Evolutionary conservation across 2,888 invertebrate species (phyloP).

Genomic region (Caenorhabditis virilis): DNA sequence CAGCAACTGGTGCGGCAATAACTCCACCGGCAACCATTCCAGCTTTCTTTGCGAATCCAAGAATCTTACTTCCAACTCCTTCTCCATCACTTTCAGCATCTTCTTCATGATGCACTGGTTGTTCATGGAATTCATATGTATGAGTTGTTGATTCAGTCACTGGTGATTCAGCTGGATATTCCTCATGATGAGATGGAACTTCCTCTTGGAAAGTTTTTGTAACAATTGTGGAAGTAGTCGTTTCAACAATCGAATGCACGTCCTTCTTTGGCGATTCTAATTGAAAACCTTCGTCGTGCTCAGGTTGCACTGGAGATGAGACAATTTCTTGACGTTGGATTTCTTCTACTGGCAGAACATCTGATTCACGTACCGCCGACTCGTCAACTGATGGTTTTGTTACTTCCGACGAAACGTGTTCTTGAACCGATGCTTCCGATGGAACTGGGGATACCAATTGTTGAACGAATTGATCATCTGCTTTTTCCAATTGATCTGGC

Average conservation of each 20-base stretch:
- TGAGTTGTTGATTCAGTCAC: too few relatives aligned
- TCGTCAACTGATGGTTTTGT: background rate
- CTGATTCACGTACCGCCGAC: too few relatives aligned
- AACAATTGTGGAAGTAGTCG: too few relatives aligned
- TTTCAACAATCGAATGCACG: too few relatives aligned
- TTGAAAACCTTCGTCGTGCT: constrained; percentile 20
- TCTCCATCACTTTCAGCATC: background rate
- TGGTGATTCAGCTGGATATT: constrained; percentile 6
- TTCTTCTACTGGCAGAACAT: constrained; percentile 8
- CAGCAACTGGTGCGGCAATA: too few relatives aligned
- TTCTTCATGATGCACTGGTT: background rate
- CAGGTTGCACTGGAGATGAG: background rate
- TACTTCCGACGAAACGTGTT: background rate
- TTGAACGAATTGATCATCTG: too few relatives aligned
- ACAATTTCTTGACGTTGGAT: background rate
- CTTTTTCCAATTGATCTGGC: constrained; percentile 12
- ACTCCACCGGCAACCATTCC: too few relatives aligned
- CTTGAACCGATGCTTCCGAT: background rate
- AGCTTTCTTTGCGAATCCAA: too few relatives aligned
- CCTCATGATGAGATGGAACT: background rate
- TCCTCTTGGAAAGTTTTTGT: background rate
- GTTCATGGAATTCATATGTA: background rate
- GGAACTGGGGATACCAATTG: too few relatives aligned
- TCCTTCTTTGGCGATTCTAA: constrained; percentile 4
- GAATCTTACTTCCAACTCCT: background rate